Evolutionary conservation across 1,140 invertebrate species (phyloP), one percentile per base, ranked within the genome.

Genomic region (Cheumatopsyche charites): DNA sequence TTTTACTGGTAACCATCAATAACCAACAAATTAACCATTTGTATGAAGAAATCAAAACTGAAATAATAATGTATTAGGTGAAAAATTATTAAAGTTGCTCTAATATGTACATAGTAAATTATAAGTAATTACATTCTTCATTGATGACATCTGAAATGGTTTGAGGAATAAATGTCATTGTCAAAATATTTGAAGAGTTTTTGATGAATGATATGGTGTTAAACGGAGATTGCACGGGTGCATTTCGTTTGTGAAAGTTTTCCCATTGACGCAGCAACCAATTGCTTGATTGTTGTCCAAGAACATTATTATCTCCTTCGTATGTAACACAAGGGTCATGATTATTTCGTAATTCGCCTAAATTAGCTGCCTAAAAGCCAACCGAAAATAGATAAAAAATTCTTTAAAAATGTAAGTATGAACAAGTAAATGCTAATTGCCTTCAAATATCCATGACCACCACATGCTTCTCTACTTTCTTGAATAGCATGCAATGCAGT

Each of bases 261-360:
- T 81, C 77, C 86, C 88, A 91, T 77, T 92, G 87, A 41, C 86
- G 86, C 29, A 96, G 78, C 47, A 96, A 83, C 91, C 92, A 95
- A 81, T 98, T 98, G 79, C 92, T 94, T 0, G 95, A 90, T 86
- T 98, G 97, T 79, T 98, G 96, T 9, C 95, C 88, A 5, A 98
- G 85, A 45, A 98, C 94, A 82, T 96, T 96, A 83, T 97, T 97
- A 81, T 98, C 96, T 4, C 96, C 97, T 85, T 98, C 96, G 78
- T 97, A 98, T 0, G 96, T 98, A 75, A 91, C 92, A 76, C 94
- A 94, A 0, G 94, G 92, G 84, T 98, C 96, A 82, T 97, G 91
- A 80, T 96, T 92, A 82, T 91, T 90, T 67, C 94, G 87, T 55
- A 97, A 82, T 71, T 92, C 89, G n/a, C 92, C 92, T 49, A 97